Conservation (phyloP, 2,888 invertebrate species). For the Cantharis lateralis region DNA sequence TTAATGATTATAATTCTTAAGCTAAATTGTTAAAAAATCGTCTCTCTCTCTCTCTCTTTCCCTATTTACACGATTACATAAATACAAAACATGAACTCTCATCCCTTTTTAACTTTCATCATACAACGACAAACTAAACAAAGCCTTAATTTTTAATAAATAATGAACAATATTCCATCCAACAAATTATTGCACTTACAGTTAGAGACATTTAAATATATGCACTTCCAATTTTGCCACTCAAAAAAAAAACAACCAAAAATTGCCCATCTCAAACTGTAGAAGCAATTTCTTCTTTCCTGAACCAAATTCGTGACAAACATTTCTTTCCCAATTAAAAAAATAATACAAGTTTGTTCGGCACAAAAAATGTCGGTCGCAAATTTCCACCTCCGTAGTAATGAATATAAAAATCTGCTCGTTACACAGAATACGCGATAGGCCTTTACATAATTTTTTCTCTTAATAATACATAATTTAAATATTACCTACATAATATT, state of each 20-base stretch:
- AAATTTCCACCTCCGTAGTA: slow-evolving; percentile 34
- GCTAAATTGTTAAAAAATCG: slow-evolving; percentile 18
- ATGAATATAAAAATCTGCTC: slow-evolving; percentile 9
- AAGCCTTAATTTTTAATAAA: slow-evolving; percentile 39
- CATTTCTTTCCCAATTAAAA: slow-evolving; percentile 17
- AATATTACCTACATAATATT: slow-evolving; percentile 39
- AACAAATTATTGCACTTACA: slow-evolving; percentile 49
- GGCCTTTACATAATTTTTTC: slow-evolving; percentile 25
- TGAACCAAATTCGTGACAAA: slow-evolving; percentile 23
- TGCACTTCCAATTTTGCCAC: slow-evolving; percentile 35
- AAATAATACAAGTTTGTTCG: slow-evolving; percentile 16
- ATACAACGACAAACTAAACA: slow-evolving; percentile 17
- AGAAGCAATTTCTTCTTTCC: slow-evolving; percentile 21
- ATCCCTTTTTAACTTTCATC: slow-evolving; percentile 4
- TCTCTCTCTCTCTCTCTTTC: slow-evolving; percentile 12
- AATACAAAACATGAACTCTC: slow-evolving; percentile 19
- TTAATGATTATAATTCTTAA: slow-evolving; percentile 21
- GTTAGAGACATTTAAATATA: slow-evolving; percentile 34
- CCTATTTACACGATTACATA: slow-evolving; percentile 13
- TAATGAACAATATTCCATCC: slow-evolving; percentile 50
- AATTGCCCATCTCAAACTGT: slow-evolving; percentile 25
- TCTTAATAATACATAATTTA: slow-evolving; percentile 36
- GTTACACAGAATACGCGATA: slow-evolving; percentile 29
- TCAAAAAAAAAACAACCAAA: slow-evolving; percentile 11
- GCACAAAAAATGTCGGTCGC: slow-evolving; percentile 31